These are phyloP conservation scores for Melieria crassipennis DNA, from an alignment of 2,888 invertebrate genomes.

Conservation along the genomic window DNA sequence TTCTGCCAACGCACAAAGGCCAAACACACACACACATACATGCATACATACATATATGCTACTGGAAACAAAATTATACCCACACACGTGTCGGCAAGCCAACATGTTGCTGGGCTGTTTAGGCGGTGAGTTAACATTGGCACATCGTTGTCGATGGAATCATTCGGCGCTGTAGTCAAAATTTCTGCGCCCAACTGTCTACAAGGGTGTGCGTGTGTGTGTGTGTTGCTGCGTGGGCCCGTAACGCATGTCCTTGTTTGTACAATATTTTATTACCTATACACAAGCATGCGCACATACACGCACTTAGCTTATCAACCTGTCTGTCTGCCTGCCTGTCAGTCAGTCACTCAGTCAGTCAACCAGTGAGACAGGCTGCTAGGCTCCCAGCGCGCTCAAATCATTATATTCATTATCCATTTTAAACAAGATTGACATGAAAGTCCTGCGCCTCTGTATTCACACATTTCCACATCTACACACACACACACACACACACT, in stretches of 20 bases:
- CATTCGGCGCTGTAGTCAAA: too few relatives aligned
- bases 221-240: not conserved
- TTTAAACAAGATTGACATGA: conserved; percentile 50
- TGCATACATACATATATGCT: not conserved
- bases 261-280: too few relatives aligned
- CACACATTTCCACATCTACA: not conserved
- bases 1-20: not conserved
- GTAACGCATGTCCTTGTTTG: not conserved
- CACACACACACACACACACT: too few relatives aligned
- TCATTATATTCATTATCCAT: conserved; percentile 57
- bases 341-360: not conserved
- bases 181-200: too few relatives aligned
- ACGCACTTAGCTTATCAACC: not conserved
- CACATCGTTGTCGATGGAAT: too few relatives aligned
- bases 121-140: too few relatives aligned
- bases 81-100: not conserved
- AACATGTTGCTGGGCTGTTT: too few relatives aligned
- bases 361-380: not conserved
- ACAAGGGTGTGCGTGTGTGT: not conserved
- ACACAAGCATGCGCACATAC: too few relatives aligned
- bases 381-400: conserved; percentile 34
- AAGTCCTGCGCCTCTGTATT: conserved; percentile 34
- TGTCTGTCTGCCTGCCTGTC: not conserved
- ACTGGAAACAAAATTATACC: not conserved
- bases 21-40: conserved; percentile 1